phyloP scores from a whole-genome alignment of 2,888 invertebrate species.

The Piscicola geometra region DNA sequence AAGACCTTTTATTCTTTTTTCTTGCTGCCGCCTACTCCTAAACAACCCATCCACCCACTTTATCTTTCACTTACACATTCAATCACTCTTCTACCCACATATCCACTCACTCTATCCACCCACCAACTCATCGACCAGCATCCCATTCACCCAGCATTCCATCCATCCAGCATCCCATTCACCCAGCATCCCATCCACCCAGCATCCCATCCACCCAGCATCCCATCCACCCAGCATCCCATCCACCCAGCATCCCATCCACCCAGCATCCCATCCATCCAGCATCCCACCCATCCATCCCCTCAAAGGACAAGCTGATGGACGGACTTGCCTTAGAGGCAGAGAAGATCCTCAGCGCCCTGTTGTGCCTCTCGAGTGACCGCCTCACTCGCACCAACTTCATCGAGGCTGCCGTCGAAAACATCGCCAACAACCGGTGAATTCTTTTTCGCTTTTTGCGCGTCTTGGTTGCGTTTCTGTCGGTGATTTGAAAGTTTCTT shows the following conservation, averaged over 20 bases:
- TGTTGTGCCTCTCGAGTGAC: slow-evolving; percentile 84
- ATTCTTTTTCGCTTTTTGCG: slow-evolving; percentile 1
- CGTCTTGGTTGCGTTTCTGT: background rate
- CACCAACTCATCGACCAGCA: too few species aligned
- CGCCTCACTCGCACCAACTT: slow-evolving; percentile 84
- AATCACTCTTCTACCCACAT: background rate
- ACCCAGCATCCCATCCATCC: too few species aligned
- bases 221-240: too few species aligned
- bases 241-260: too few species aligned
- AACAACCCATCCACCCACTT: too few species aligned
- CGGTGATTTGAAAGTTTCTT: background rate
- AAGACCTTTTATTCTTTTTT: background rate
- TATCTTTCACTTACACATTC: background rate
- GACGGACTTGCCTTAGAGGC: slow-evolving; percentile 88
- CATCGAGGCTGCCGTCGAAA: slow-evolving; percentile 86
- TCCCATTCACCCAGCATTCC: too few species aligned
- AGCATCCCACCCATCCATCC: background rate
- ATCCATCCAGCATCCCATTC: too few species aligned
- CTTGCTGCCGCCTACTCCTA: too few species aligned
- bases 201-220: too few species aligned
- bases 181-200: too few species aligned
- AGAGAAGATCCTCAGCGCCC: slow-evolving; percentile 81
- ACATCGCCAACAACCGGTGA: slow-evolving; percentile 75
- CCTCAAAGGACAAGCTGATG: slow-evolving; percentile 60
- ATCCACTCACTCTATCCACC: background rate